Conservation (phyloP, 2,797 vertebrate genomes). For the Erpetoichthys calabaricus region DNA sequence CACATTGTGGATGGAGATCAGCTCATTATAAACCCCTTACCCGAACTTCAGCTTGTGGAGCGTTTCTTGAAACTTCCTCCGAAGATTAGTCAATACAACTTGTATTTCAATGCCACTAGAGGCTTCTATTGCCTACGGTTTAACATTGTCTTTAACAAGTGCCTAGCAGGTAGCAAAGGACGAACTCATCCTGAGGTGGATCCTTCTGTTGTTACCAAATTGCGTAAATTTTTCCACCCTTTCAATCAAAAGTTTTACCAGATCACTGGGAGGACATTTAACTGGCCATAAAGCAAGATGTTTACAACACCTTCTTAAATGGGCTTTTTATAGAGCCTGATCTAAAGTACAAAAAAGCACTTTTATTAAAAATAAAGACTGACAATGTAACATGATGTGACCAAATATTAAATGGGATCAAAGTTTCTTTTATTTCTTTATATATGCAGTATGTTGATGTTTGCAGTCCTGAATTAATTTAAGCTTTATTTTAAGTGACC, state of each 20-base stretch:
- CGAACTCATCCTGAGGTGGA: slow-evolving; percentile 86
- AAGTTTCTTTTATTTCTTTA: slow-evolving; percentile 27
- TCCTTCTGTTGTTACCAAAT: slow-evolving; percentile 72
- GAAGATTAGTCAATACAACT: slow-evolving; percentile 80
- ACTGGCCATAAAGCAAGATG: slow-evolving; percentile 64
- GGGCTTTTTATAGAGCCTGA: slow-evolving; percentile 10
- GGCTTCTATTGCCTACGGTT: slow-evolving; percentile 93
- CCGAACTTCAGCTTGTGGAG: slow-evolving; percentile 83
- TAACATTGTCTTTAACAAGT: slow-evolving; percentile 91
- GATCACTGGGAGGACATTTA: slow-evolving; percentile 90
- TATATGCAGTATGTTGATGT: slow-evolving; percentile 53
- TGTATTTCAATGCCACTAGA: slow-evolving; percentile 90
- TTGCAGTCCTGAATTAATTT: neutral
- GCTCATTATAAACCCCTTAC: slow-evolving; percentile 80
- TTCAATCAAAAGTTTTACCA: slow-evolving; percentile 97
- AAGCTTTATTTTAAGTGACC: neutral
- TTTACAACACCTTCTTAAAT: slow-evolving; percentile 28
- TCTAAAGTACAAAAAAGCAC: slow-evolving; percentile 53
- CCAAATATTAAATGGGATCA: slow-evolving; percentile 57
- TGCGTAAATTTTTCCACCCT: slow-evolving; percentile 86
- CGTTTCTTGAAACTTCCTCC: slow-evolving; percentile 83
- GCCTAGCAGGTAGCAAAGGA: slow-evolving; percentile 95
- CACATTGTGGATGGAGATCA: slow-evolving; percentile 85
- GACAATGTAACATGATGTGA: slow-evolving; percentile 59
- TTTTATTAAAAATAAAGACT: slow-evolving; percentile 52